Base-by-base conservation (phyloP, 2,797 vertebrate genomes). In the Esox masquinongy region DNA sequence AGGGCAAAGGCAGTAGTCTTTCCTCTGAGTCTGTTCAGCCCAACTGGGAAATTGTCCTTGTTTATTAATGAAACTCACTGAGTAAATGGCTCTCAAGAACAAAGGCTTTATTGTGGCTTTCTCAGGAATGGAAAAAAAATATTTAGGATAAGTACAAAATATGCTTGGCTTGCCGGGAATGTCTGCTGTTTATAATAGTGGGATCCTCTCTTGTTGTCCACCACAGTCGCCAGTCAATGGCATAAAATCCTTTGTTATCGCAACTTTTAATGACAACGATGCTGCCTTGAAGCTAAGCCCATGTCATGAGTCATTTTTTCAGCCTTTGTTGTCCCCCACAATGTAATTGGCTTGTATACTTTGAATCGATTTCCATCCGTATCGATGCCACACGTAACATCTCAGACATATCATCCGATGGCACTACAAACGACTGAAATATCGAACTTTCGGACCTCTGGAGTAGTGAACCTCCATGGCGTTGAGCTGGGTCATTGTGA, bases 1-100 rank as follows among this genome's bases (percentile, higher is more conserved):
- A 80, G 88, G 88, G 43, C 43, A 81, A 75, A 82, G 70, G 22
- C 79, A 82, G 77, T 83, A 74, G 69, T 72, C 75, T 71, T 73
- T 74, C 74, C 73, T 74, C 67, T 68, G 50, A 53, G 72, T 47
- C 63, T 68, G 70, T 77, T 29, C 39, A 59, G 49, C 78, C 76
- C 82, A 70, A 76, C 72, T 63, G 87, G 82, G 85, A 88, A 85
- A 87, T 50, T 39, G 69, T 79, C 56, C 78, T 76, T 88, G 86
- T 89, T 90, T 90, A 90, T 89, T 91, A 82, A 92, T 93, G 86
- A 86, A 83, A 76, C 63, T 81, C 70, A 24, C 56, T 49, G 73
- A 85, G 86, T 87, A 89, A 85, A 63, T 78, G 69, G 68, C 75
- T 22, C 43, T 43, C 56, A 51, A 26, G 74, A 73, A 88, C 82